Conservation (phyloP, 2,113 vertebrate genomes). For the Chaetura pelagica region DNA sequence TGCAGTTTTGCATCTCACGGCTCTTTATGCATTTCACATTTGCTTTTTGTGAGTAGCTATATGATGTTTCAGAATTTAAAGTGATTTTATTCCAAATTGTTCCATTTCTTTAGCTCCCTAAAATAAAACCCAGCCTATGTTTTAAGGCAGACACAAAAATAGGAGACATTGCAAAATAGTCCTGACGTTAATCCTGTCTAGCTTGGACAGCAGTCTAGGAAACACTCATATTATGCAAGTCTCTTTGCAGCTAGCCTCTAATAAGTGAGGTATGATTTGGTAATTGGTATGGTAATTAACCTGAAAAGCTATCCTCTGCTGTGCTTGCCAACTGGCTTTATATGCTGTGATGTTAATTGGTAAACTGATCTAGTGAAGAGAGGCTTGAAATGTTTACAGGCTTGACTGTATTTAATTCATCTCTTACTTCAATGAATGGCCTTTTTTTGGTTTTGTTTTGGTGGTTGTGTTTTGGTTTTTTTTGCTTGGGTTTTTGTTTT, state of each 20-base stretch:
- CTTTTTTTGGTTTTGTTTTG: background rate
- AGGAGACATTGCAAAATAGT: background rate
- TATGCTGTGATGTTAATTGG: conserved; percentile 9
- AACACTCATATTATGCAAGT: background rate
- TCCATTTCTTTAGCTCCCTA: background rate
- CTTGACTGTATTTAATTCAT: conserved; percentile 22
- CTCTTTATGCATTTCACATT: background rate
- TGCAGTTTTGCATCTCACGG: background rate
- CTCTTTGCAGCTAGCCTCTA: background rate
- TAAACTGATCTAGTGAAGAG: conserved; percentile 21
- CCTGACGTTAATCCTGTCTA: background rate
- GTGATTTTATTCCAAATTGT: background rate
- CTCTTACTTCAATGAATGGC: background rate
- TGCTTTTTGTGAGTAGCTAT: background rate
- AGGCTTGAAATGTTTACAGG: conserved; percentile 30
- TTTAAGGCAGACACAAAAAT: background rate
- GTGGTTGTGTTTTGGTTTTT: background rate
- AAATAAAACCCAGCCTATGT: background rate
- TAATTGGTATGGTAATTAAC: conserved; percentile 65
- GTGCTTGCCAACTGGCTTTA: conserved; percentile 29
- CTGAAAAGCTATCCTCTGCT: conserved; percentile 4
- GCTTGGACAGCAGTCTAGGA: background rate
- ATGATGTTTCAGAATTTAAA: background rate
- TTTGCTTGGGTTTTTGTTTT: background rate
- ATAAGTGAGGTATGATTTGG: conserved; percentile 8